Evolutionary conservation across 2,797 vertebrate species (phyloP).

Genomic region (Arnoldichthys spilopterus): DNA sequence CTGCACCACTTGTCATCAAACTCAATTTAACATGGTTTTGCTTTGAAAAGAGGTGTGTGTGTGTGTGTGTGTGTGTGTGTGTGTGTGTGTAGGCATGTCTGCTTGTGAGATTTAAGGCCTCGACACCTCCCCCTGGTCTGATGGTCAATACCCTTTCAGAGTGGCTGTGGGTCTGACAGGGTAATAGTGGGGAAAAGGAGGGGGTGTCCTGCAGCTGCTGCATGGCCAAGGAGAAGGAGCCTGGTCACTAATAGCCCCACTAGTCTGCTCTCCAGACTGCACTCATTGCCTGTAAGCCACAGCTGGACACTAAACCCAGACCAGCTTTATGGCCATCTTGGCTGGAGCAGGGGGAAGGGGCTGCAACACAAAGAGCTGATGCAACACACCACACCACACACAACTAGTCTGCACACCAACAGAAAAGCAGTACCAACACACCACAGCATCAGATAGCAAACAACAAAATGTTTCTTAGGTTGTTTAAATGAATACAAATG

Average conservation of each 20-base stretch:
- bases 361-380: constrained; percentile 45
- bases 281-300: constrained; percentile 57
- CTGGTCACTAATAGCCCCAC: constrained; percentile 61
- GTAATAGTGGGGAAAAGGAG: constrained; percentile 38
- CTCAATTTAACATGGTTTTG: constrained; percentile 28
- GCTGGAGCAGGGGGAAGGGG: constrained; percentile 49
- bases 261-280: constrained; percentile 58
- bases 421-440: constrained; percentile 26
- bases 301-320: constrained; percentile 63
- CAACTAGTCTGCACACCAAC: not conserved
- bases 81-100: constrained; percentile 19
- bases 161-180: constrained; percentile 50
- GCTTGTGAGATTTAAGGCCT: constrained; percentile 54
- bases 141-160: constrained; percentile 64
- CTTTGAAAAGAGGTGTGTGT: constrained; percentile 44
- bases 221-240: constrained; percentile 63
- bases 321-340: constrained; percentile 57
- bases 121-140: constrained; percentile 61
- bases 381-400: constrained; percentile 39
- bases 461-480: not conserved
- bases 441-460: constrained; percentile 9
- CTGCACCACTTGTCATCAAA: constrained; percentile 6
- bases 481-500: not conserved
- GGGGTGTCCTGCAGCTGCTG: constrained; percentile 61
- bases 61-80: constrained; percentile 36